Conservation (phyloP, 2,888 invertebrate genomes). For the Folsomia candida region DNA sequence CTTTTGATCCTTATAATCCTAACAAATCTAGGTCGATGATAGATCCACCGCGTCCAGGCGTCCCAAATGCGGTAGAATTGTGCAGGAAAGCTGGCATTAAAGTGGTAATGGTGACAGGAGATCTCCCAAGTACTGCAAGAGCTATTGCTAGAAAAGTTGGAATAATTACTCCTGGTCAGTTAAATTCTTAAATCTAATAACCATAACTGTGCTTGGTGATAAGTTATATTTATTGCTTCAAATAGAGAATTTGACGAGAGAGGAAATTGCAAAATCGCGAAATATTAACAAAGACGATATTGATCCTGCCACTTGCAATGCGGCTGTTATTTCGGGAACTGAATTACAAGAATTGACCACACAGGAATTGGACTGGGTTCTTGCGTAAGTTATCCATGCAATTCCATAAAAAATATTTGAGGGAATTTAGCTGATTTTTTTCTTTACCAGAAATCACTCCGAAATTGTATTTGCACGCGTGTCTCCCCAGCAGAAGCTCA, state of each 20-base stretch:
- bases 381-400: slow-evolving; percentile 53
- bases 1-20: too few species aligned
- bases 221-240: neutral
- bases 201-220: neutral
- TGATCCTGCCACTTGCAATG: slow-evolving; percentile 57
- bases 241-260: slow-evolving; percentile 60
- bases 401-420: too few species aligned
- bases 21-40: slow-evolving; percentile 73
- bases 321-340: slow-evolving; percentile 60
- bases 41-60: slow-evolving; percentile 67
- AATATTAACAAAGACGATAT: slow-evolving; percentile 60
- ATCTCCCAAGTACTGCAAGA: slow-evolving; percentile 74
- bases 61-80: slow-evolving; percentile 66
- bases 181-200: neutral
- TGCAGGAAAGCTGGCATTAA: slow-evolving; percentile 64
- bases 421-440: too few species aligned
- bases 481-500: slow-evolving; percentile 60
- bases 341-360: slow-evolving; percentile 54
- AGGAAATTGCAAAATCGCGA: slow-evolving; percentile 67
- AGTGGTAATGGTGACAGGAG: slow-evolving; percentile 55
- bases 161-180: slow-evolving; percentile 63
- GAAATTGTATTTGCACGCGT: slow-evolving; percentile 60
- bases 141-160: slow-evolving; percentile 72
- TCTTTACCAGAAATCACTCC: slow-evolving; percentile 52
- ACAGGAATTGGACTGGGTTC: slow-evolving; percentile 52